A percentile compares a stretch with the other conserved stretches of the same genome.
Conservation (phyloP, 2,797 vertebrate species). For the Oryzias sinensis region DNA sequence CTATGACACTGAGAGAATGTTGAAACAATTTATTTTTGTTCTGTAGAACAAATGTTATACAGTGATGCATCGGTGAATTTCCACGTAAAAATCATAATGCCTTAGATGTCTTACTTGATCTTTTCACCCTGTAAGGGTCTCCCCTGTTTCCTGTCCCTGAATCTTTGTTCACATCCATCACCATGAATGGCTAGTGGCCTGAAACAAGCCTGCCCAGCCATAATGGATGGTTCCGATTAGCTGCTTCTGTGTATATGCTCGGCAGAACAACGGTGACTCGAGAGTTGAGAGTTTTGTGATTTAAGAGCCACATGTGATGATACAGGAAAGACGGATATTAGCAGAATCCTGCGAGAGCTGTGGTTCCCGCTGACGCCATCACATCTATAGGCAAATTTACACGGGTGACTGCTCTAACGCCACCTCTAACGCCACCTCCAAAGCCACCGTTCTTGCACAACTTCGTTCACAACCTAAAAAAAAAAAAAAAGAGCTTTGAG, state of each 20-base stretch:
- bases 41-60: conserved; percentile 36
- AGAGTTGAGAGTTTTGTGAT: conserved; percentile 51
- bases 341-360: conserved; percentile 48
- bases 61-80: conserved; percentile 47
- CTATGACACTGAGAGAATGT: conserved; percentile 17
- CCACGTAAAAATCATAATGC: conserved; percentile 52
- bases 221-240: conserved; percentile 71
- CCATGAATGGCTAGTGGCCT: conserved; percentile 57
- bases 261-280: conserved; percentile 27
- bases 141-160: conserved; percentile 22
- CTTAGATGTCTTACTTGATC: conserved; percentile 60
- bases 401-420: conserved; percentile 10
- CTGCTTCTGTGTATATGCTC: conserved; percentile 47
- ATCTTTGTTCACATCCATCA: conserved; percentile 65
- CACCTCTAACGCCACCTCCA: conserved; percentile 19
- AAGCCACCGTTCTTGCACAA: conserved; percentile 35
- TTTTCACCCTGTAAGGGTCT: conserved; percentile 51
- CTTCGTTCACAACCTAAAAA: conserved; percentile 23
- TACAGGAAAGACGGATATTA: conserved; percentile 56
- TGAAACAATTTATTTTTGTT: conserved; percentile 28
- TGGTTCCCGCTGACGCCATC: conserved; percentile 59
- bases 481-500: conserved; percentile 49
- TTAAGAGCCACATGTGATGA: conserved; percentile 53
- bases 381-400: conserved; percentile 53
- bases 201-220: conserved; percentile 51